Base-by-base conservation (phyloP, 1,140 invertebrate species). In the Wiebesia pumilae region DNA sequence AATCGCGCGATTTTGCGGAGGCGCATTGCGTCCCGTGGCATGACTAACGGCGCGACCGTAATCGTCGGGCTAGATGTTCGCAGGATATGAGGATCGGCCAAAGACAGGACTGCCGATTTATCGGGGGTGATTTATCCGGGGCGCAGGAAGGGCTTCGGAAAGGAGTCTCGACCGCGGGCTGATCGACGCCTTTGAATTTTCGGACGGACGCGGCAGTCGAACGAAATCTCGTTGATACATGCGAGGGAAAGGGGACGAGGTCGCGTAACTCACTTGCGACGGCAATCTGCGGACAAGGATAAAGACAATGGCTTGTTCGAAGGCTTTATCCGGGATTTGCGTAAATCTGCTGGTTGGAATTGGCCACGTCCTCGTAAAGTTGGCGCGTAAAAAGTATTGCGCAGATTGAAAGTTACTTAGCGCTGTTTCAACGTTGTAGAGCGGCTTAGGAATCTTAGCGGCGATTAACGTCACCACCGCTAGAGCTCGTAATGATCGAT, bases 1-100 rank as follows among this genome's bases (percentile, higher is more conserved):
- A 81, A 85, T 85, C 84, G 78, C 83, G 83, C 75, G 83, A 78
- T 67, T 84, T 67, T 19, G 40, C 38, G 33, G n/a, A 62, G 54
- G 58, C n/a, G 65, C 62, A 38, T 62, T 75, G 33, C 71, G 21
- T 40, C 58, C 62, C 27, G 62, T 16, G 24, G n/a, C 24, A 69
- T 80, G 54, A 62, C 35, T 80, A 80, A 58, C 51, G 51, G 51
- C 21, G n/a, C 65, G 62, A 9, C 27, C 24, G 58, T 62, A 62
- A 62, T 27, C 24, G 21, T 40, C 35, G 81, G 65, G 69, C n/a
- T 30, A 83, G 81, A 83, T 83, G 43, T 67, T 47, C 73, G 73
- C 73, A 67, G 67, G 71, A 3, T 38, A 12, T 4, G 38, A 30
- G n/a, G 71, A 75, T 75, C 71, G 71, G n/a, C n/a, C n/a, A n/a